Evolutionary conservation across 2,113 vertebrate species (phyloP).

Genomic region (Chlamydotis undulata): DNA sequence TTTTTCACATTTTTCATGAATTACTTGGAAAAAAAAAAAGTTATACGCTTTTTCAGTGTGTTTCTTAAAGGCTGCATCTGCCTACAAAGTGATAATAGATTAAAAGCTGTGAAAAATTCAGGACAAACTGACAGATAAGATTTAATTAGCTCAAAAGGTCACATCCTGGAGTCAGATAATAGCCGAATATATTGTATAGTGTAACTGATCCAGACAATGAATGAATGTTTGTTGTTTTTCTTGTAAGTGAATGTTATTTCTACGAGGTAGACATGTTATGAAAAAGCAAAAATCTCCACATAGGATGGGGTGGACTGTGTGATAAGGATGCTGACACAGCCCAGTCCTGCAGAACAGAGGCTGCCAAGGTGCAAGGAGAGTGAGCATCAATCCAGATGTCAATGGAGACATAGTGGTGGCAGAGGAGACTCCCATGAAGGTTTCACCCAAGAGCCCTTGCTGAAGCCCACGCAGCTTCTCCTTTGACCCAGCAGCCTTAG

Average conservation of each 20-base stretch:
- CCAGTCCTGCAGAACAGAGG: not conserved
- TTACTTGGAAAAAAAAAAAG: not conserved
- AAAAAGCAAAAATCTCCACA: not conserved
- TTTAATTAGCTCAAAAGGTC: not conserved
- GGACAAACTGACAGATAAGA: not conserved
- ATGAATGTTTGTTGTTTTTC: not conserved
- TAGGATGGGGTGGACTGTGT: not conserved
- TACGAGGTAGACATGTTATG: not conserved
- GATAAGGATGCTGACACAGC: not conserved
- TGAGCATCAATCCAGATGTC: fast-evolving
- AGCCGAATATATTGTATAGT: not conserved
- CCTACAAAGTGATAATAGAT: not conserved
- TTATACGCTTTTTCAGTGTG: not conserved
- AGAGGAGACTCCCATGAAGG: not conserved
- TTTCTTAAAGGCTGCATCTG: not conserved
- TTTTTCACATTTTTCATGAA: not conserved
- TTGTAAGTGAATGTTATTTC: not conserved
- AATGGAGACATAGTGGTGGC: not conserved
- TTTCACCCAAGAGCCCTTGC: fast-evolving
- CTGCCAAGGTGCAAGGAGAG: not conserved
- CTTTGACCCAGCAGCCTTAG: not conserved
- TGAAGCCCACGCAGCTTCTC: not conserved
- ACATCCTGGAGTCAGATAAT: not conserved
- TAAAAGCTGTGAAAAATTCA: not conserved
- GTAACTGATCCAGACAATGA: not conserved